Evolutionary conservation across 1,140 invertebrate species (phyloP).

Genomic region (Drosophila sp.): DNA sequence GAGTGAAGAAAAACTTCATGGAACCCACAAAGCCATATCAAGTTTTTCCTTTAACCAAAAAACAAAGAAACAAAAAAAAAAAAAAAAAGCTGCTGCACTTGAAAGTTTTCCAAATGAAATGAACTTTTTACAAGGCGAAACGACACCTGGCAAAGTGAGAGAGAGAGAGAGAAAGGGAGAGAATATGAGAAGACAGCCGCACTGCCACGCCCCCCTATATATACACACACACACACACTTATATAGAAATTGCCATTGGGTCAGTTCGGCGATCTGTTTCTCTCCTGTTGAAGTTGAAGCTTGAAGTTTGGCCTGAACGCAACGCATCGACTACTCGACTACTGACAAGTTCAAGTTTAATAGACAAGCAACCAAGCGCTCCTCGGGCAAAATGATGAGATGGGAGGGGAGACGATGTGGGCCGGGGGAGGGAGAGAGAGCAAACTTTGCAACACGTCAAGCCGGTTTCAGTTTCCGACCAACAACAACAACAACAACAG

Average conservation of each 20-base stretch:
- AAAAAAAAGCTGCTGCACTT: constrained; percentile 1
- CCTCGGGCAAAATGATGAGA: neutral
- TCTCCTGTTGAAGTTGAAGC: neutral
- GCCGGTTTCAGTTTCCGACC: constrained; percentile 6
- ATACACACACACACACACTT: neutral
- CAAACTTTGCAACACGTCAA: constrained; percentile 10
- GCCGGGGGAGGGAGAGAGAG: neutral
- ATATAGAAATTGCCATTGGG: constrained; percentile 1
- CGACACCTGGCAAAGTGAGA: neutral
- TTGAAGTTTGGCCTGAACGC: neutral
- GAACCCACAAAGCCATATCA: constrained; percentile 8
- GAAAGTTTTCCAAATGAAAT: constrained; percentile 14
- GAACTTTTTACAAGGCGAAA: constrained; percentile 7
- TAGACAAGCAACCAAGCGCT: constrained; percentile 4
- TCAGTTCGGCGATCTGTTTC: constrained; percentile 6
- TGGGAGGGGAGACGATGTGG: neutral
- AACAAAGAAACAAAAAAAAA: no score
- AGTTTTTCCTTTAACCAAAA: constrained; percentile 28
- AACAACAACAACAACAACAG: neutral
- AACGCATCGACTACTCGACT: constrained; percentile 4
- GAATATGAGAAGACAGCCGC: constrained; percentile 6
- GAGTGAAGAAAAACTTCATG: neutral
- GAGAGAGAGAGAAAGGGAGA: neutral
- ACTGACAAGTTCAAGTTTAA: constrained; percentile 14
- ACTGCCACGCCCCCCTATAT: neutral